phyloP scores from a whole-genome alignment of 1,140 invertebrate species.

The Calosoma granatense region DNA sequence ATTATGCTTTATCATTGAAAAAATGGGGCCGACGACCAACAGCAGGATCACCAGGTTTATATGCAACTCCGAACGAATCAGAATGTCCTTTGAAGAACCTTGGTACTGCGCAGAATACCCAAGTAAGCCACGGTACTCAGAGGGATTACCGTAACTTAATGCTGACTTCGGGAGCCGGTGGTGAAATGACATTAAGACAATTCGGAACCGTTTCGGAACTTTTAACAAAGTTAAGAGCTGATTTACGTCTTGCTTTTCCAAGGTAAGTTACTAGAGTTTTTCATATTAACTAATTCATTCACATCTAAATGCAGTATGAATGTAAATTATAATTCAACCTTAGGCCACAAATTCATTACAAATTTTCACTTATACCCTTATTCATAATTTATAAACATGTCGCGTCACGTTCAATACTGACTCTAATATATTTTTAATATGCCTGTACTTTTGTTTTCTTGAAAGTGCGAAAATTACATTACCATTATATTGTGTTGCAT shows the following conservation, averaged over 20 bases:
- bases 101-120: slow-evolving; percentile 19
- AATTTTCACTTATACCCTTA: neutral
- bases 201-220: slow-evolving; percentile 79
- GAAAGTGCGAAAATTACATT: too few relatives aligned
- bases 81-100: slow-evolving; percentile 14
- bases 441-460: too few relatives aligned
- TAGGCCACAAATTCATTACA: neutral
- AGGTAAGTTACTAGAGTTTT: slow-evolving; percentile 56
- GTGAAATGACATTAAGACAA: slow-evolving; percentile 77
- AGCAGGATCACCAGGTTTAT: slow-evolving; percentile 26
- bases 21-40: slow-evolving; percentile 60
- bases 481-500: too few relatives aligned
- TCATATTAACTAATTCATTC: slow-evolving; percentile 11
- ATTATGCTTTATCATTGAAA: slow-evolving; percentile 63
- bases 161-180: slow-evolving; percentile 44
- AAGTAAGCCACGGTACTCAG: slow-evolving; percentile 18
- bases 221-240: slow-evolving; percentile 74
- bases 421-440: too few relatives aligned
- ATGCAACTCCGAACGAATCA: slow-evolving; percentile 20
- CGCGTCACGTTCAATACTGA: too few relatives aligned
- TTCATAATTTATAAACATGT: too few relatives aligned
- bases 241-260: slow-evolving; percentile 74
- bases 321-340: neutral
- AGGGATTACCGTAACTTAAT: slow-evolving; percentile 39
- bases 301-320: neutral